phyloP scores from a whole-genome alignment of 1,140 invertebrate species.

The Chelonus insularis region DNA sequence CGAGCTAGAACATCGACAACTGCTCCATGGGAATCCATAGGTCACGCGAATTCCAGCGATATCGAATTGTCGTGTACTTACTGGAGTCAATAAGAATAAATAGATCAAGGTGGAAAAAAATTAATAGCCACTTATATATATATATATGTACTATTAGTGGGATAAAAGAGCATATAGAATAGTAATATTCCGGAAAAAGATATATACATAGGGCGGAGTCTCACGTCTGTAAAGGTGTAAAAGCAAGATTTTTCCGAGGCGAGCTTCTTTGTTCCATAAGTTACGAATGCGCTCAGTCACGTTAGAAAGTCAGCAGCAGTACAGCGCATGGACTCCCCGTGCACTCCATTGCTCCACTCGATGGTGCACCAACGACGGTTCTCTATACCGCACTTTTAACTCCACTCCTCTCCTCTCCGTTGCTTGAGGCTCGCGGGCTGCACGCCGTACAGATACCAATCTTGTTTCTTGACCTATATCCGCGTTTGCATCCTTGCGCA shows the following conservation, averaged over 20 bases:
- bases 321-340: conserved; percentile 17
- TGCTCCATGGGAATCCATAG: conserved; percentile 32
- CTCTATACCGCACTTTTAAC: not conserved
- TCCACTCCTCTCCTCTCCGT: conserved; percentile 6
- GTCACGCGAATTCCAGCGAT: conserved; percentile 31
- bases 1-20: not conserved
- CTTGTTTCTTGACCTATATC: conserved; percentile 60
- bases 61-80: conserved; percentile 17
- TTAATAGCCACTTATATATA: not conserved
- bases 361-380: conserved; percentile 8
- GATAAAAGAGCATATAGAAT: not conserved
- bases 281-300: conserved; percentile 52
- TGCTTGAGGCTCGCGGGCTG: conserved; percentile 31
- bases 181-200: conserved; percentile 6
- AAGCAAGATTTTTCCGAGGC: conserved; percentile 25
- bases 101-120: not conserved
- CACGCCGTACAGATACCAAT: conserved; percentile 52
- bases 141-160: not conserved
- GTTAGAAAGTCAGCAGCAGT: conserved; percentile 51
- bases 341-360: conserved; percentile 32
- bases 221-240: conserved; percentile 13
- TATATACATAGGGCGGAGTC: conserved; percentile 2
- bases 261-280: conserved; percentile 43
- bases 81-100: not conserved
- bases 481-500: conserved; percentile 56